Evolutionary conservation across 1,140 invertebrate species (phyloP), one percentile per base, ranked within the genome.

Genomic region (Antheraea mylitta): DNA sequence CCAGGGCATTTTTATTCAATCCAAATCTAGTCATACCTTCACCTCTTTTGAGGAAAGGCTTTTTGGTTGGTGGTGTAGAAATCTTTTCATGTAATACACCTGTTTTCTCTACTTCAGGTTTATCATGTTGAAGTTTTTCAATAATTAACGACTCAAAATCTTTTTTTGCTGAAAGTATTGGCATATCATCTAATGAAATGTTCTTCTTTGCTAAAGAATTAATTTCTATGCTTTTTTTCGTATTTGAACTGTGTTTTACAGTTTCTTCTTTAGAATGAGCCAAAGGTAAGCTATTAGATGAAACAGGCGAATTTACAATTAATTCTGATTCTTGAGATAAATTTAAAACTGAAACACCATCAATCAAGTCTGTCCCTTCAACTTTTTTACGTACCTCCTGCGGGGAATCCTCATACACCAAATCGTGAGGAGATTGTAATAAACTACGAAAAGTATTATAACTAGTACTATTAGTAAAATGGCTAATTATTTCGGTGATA

Each of bases 181-280:
- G 88, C 81, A 92, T 90, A 38, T 92, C 90, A 68, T 92, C 90
- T n/a, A 92, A 75, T 13, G 78, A 80, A 67, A 89, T 90, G 64
- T 84, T 80, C 72, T 84, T 89, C 66, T 79, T 80, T 19, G 59
- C 5, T 22, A 58, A n/a, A 53, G 72, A 58, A 58, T 74, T 69
- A 11, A 0, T 22, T 58, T 60, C 13, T 19, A 37, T 16, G 45
- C 22, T 53, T 18, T 6, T 48, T 10, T 18, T 11, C 11, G 0
- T 16, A 61, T 61, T 61, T 61, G 19, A 16, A 16, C 3, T 61
- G 16, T 30, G 30, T 61, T 61, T 61, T 66, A n/a, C 9, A 58
- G 61, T 64, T 1, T 36, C 30, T n/a, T n/a, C 9, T 65, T 37
- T 64, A 16, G 37, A 45, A 69, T 60, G 18, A 18, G 61, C 37